Percentiles rank a stretch among this genome's conserved stretches.
phyloP scores from a whole-genome alignment of 1,140 invertebrate genomes.

The Ips nitidus region DNA sequence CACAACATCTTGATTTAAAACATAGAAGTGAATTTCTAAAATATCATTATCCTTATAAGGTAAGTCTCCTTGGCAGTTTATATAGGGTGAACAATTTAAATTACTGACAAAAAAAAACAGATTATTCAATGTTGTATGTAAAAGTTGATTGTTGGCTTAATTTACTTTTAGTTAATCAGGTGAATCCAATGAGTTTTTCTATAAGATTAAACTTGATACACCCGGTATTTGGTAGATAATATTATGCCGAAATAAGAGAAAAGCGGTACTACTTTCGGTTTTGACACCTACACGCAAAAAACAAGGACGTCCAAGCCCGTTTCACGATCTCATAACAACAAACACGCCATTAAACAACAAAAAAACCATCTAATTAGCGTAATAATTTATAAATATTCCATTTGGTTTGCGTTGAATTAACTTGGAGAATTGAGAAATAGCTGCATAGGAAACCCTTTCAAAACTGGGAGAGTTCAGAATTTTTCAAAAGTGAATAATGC shows the following conservation, averaged over 20 bases:
- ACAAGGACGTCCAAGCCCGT: slow-evolving; percentile 24
- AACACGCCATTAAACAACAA: slow-evolving; percentile 8
- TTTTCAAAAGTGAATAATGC: too few species aligned
- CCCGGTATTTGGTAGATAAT: slow-evolving; percentile 5
- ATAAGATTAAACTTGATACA: not conserved
- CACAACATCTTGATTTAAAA: slow-evolving; percentile 14
- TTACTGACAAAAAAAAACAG: too few species aligned
- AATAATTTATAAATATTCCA: too few species aligned
- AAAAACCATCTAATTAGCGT: not conserved
- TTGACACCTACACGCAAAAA: slow-evolving; percentile 31
- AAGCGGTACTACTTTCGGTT: slow-evolving; percentile 21
- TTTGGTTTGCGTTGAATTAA: too few species aligned
- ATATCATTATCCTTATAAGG: slow-evolving; percentile 24
- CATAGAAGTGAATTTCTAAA: slow-evolving; percentile 28
- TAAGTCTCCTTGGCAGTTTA: slow-evolving; percentile 2
- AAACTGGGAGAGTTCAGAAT: too few species aligned
- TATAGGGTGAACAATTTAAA: too few species aligned
- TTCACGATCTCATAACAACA: slow-evolving; percentile 4
- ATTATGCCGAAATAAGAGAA: slow-evolving; percentile 26
- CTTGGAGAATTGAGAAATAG: too few species aligned
- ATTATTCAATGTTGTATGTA: too few species aligned
- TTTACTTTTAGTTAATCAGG: too few species aligned
- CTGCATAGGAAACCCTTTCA: too few species aligned
- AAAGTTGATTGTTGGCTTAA: too few species aligned
- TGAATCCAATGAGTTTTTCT: too few species aligned